Evolutionary conservation across 2,797 vertebrate species (phyloP).

Genomic region (Gallinago nigripennis): DNA sequence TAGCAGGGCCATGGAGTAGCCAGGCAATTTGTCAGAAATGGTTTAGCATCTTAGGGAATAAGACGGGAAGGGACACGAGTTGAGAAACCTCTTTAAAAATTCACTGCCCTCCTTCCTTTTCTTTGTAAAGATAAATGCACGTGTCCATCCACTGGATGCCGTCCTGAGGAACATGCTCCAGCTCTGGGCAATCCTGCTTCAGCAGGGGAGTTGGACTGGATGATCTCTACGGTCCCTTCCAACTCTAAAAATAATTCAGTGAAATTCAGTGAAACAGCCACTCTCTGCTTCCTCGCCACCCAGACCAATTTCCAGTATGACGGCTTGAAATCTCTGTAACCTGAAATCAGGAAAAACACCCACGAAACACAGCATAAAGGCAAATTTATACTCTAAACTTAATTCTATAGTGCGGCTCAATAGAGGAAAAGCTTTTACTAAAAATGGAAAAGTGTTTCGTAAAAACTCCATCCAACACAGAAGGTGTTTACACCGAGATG

Average conservation of each 20-base stretch:
- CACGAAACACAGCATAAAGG: neutral
- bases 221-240: no score
- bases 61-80: neutral
- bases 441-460: neutral
- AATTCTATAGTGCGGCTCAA: neutral
- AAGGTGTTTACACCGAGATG: neutral
- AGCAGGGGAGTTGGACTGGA: no score
- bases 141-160: neutral
- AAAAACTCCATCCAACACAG: neutral
- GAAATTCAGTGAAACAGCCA: neutral
- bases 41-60: neutral
- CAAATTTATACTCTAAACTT: neutral
- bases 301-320: neutral
- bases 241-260: no score
- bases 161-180: no score
- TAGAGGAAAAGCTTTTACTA: neutral
- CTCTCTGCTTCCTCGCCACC: neutral
- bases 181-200: no score
- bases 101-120: neutral
- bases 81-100: neutral
- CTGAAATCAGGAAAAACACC: conserved; percentile 34
- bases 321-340: neutral
- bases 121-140: neutral
- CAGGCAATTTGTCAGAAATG: neutral
- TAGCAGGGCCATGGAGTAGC: neutral